Evolutionary conservation across 2,113 vertebrate genomes (phyloP).

Genomic region (Rhagologus leucostigma): DNA sequence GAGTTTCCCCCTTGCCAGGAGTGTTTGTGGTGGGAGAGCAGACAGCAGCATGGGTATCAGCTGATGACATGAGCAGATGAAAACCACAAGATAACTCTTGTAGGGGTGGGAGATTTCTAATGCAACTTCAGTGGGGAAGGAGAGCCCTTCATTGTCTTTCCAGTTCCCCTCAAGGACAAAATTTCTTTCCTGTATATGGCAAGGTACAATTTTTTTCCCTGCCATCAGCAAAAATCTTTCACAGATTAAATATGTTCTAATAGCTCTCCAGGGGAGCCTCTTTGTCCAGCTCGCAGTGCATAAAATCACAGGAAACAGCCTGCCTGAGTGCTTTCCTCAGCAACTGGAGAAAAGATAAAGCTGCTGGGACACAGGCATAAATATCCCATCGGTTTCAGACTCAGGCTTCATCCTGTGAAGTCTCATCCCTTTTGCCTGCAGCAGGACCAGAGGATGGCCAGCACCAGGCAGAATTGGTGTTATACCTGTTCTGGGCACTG

Average conservation of each 20-base stretch:
- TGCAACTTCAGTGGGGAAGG: background rate
- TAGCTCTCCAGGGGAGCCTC: background rate
- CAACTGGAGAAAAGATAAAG: background rate
- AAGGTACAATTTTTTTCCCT: background rate
- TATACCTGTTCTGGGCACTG: background rate
- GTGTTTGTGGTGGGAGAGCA: background rate
- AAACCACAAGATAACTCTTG: background rate
- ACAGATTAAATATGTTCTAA: background rate
- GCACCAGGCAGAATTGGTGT: background rate
- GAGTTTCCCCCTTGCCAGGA: background rate
- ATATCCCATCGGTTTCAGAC: background rate
- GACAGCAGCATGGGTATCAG: rapidly evolving
- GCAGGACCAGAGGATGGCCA: background rate
- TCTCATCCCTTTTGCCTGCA: background rate
- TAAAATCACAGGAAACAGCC: constrained; percentile 22
- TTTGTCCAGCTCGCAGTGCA: background rate
- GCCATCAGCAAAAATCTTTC: background rate
- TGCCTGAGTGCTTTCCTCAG: background rate
- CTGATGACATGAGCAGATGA: background rate
- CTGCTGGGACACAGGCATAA: background rate
- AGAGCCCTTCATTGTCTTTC: background rate
- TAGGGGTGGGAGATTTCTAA: background rate
- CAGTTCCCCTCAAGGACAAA: background rate
- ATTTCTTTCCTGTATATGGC: background rate
- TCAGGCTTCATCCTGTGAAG: background rate